Conservation (phyloP, 2,113 vertebrate genomes). For the Pyxicephalus adspersus region DNA sequence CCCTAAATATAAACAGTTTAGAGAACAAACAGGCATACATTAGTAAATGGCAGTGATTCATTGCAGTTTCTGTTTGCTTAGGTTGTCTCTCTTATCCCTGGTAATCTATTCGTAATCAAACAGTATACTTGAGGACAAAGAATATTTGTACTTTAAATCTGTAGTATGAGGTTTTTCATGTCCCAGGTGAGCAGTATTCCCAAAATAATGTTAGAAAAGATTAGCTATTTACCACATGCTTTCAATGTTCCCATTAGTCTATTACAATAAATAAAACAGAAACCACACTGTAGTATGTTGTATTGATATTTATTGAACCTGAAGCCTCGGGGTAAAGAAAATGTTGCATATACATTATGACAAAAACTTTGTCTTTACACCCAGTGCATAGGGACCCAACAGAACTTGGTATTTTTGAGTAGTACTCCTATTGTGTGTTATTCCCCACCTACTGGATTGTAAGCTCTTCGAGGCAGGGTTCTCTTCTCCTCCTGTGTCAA, state of each 20-base stretch:
- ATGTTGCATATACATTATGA: not conserved
- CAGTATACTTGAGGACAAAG: conserved; percentile 7
- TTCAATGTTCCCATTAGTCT: not conserved
- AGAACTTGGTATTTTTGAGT: too few relatives aligned
- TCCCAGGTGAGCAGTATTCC: not conserved
- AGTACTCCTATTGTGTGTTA: too few relatives aligned
- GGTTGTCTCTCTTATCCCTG: conserved; percentile 16
- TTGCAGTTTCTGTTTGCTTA: conserved; percentile 44
- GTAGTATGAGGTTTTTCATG: conserved; percentile 9
- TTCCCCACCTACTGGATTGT: too few relatives aligned
- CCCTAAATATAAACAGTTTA: conserved; percentile 43
- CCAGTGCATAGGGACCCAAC: too few relatives aligned
- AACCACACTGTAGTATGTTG: not conserved
- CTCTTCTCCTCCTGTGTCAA: too few relatives aligned
- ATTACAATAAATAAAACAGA: not conserved
- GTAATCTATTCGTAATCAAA: conserved; percentile 33
- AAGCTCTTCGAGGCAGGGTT: too few relatives aligned
- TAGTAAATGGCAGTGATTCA: conserved; percentile 25
- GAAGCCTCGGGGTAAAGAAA: not conserved
- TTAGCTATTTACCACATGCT: not conserved
- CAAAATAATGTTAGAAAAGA: not conserved
- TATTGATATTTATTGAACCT: not conserved
- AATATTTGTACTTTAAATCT: conserved; percentile 35
- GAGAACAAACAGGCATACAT: conserved; percentile 31
- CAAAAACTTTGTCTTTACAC: not conserved